A percentile compares a stretch with the other conserved stretches of the same genome.
Conservation (phyloP, 2,888 invertebrate genomes). For the Melikaiella ostensackeni region DNA sequence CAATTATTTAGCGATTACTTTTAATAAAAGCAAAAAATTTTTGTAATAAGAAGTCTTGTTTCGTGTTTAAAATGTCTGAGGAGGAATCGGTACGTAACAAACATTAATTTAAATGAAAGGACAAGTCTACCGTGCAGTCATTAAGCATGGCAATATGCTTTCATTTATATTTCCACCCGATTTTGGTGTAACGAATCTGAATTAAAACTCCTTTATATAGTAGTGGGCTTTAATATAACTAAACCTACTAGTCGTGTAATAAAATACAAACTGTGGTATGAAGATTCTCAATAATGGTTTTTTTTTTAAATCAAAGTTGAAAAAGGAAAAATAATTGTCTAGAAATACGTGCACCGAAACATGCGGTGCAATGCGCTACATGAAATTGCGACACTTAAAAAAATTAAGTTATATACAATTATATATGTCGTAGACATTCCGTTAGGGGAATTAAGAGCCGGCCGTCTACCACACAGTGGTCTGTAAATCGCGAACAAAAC, state of each 20-base stretch:
- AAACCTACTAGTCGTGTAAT: too few species aligned
- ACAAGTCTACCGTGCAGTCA: neutral
- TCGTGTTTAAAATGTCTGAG: constrained; percentile 11
- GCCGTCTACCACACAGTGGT: too few species aligned
- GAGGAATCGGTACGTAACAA: constrained; percentile 28
- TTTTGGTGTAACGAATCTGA: too few species aligned
- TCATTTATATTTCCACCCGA: neutral
- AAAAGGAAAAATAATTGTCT: neutral
- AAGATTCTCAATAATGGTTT: neutral
- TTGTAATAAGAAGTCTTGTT: neutral
- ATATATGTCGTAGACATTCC: too few species aligned
- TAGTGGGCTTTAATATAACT: too few species aligned
- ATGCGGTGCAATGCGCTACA: neutral
- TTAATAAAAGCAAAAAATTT: neutral
- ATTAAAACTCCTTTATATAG: too few species aligned
- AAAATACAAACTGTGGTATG: neutral
- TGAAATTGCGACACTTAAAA: too few species aligned
- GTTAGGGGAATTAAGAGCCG: too few species aligned
- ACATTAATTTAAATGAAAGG: neutral
- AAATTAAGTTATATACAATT: too few species aligned
- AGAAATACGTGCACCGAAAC: neutral
- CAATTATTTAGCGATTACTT: neutral
- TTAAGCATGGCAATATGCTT: constrained; percentile 11
- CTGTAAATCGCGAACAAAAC: too few species aligned
- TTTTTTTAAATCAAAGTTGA: neutral